Base-by-base conservation (phyloP, 2,888 invertebrate species). In the Trichopoda pennipes region DNA sequence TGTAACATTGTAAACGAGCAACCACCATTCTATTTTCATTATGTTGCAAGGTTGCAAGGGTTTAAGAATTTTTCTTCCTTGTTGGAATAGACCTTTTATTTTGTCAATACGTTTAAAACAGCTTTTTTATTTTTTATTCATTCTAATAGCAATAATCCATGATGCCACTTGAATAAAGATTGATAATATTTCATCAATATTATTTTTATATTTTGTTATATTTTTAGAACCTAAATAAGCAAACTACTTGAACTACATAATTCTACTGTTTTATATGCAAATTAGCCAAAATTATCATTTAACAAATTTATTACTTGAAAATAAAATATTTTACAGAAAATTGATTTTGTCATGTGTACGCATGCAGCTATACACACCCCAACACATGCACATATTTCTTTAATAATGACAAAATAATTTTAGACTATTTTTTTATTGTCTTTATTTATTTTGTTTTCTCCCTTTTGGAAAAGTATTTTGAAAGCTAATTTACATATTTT, bases 231-330 rank as follows among this genome's bases (percentile, higher is more conserved):
- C 82, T 84, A 80, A 64, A 70, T 56, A 49, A 51, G 38, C n/a
- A 7, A 58, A 19, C 35, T 35, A 17, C 17, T 47, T 77, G 64
- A 44, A 61, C 58, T 63, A 44, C 79, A 68, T 79, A 87, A 86
- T 86, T 87, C 86, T 88, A 89, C 89, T 90, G 89, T 88, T 90
- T 90, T 90, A 90, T 88, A 90, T 90, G 90, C 88, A 90, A 90
- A 90, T 90, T 89, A 89, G 88, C 87, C 86, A 76, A 85, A 85
- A 86, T 87, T 79, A 66, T 72, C 17, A 72, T 79, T 82, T 82
- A 79, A 72, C 56, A 68, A 76, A 74, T 60, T 82, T 64, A 70
- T 81, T 74, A 66, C 19, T 53, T 28, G 8, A 38, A 68, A 70
- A 61, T 44, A 55, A 74, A 80, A 80, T 76, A 68, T 69, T 76